These are phyloP conservation scores for Sphinx pinastri DNA, from an alignment of 2,888 invertebrate species.

Conservation along the genomic window DNA sequence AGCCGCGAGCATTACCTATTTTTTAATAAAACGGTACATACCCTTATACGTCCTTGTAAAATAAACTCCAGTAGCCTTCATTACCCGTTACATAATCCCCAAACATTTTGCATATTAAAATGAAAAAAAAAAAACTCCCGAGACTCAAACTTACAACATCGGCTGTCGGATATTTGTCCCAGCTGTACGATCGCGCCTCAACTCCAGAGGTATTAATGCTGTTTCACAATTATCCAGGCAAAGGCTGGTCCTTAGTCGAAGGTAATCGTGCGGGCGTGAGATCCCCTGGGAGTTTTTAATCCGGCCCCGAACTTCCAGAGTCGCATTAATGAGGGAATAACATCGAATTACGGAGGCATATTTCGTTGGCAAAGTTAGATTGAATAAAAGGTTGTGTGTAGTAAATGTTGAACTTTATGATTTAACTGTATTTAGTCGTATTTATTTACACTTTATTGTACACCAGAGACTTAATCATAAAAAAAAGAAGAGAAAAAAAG, in stretches of 20 bases:
- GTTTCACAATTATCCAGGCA: constrained; percentile 32
- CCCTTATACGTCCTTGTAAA: not conserved
- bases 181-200: constrained; percentile 17
- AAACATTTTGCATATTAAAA: not conserved
- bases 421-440: constrained; percentile 18
- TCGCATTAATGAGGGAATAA: constrained; percentile 79
- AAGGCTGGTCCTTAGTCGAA: constrained; percentile 35
- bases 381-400: constrained; percentile 74
- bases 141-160: constrained; percentile 17
- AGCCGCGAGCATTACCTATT: no score
- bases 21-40: not conserved
- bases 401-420: constrained; percentile 25
- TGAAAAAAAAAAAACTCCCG: constrained; percentile 6
- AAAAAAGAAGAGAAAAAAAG: no score
- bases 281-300: constrained; percentile 77
- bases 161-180: constrained; percentile 27
- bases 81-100: not conserved
- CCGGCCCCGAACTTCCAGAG: constrained; percentile 66
- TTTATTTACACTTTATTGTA: no score
- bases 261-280: constrained; percentile 65
- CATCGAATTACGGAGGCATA: constrained; percentile 71
- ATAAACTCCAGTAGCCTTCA: not conserved
- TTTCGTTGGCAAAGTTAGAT: constrained; percentile 75
- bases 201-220: constrained; percentile 24
- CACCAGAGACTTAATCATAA: no score